phyloP scores from a whole-genome alignment of 2,113 vertebrate species.

The Stercorarius parasiticus region DNA sequence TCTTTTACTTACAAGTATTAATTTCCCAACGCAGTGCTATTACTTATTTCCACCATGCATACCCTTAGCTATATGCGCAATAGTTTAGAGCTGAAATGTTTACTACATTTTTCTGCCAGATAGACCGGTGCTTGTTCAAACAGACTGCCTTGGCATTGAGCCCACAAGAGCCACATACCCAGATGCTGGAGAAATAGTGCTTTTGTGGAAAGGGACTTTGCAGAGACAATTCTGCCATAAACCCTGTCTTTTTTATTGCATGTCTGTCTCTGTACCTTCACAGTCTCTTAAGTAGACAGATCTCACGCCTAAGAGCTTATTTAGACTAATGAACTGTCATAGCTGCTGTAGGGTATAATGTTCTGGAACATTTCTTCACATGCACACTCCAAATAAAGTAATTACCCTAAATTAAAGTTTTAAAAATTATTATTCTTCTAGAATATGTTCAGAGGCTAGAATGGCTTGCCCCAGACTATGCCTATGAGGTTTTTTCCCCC shows the following conservation, averaged over 20 bases:
- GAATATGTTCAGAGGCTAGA: not conserved
- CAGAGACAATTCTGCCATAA: not conserved
- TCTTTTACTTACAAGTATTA: not conserved
- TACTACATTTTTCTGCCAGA: not conserved
- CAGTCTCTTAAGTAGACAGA: not conserved
- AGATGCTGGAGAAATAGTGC: not conserved
- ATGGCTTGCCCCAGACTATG: not conserved
- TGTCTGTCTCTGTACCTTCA: not conserved
- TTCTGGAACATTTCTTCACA: not conserved
- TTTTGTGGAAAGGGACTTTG: not conserved
- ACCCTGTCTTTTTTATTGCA: not conserved
- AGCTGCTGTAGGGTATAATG: not conserved
- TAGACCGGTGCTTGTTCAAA: not conserved
- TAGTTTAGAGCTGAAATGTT: not conserved
- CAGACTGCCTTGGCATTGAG: slow-evolving; percentile 15
- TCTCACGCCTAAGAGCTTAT: not conserved
- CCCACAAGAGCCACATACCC: not conserved
- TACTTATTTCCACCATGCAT: not conserved
- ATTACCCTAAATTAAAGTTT: not conserved
- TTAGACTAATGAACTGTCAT: not conserved
- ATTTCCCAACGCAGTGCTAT: not conserved
- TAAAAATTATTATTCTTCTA: not conserved
- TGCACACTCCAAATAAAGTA: not conserved
- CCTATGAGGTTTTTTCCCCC: not conserved
- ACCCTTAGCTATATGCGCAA: not conserved